Base-by-base conservation (phyloP, 2,797 vertebrate genomes). In the Onychomys leucogaster region DNA sequence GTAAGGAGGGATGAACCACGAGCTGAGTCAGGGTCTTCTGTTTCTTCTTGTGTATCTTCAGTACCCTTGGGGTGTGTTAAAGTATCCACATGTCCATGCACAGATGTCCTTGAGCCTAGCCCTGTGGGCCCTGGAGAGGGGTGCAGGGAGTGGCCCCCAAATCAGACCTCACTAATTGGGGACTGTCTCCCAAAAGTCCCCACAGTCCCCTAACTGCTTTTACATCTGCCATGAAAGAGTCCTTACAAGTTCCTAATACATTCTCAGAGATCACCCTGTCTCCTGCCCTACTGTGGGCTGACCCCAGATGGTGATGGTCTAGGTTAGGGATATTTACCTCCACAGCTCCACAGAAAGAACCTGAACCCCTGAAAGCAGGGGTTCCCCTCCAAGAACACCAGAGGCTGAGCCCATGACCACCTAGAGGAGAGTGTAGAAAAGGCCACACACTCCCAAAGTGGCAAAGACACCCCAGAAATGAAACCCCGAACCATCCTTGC, bases 21-120 rank as follows among this genome's bases (percentile, higher is more conserved):
- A 43, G 17, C 23, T 16, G 61, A 69, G 4, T 49, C 13, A 3
- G 29, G 23, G 17, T 32, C 43, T 2, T 49, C 19, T 27, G 6
- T 41, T 41, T 19, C 32, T 67, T 21, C 4, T 43, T 82, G 25
- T 21, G 5, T 41, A 46, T 61, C 23, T 27, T 43, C 41, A 61
- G n/a, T 23, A 59, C 9, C 25, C 41, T 34, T 4, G 1, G 17
- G 4, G 0, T 34, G 63, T 7, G 0, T 4, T 7, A 16, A 4
- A 23, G 13, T 21, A 1, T 49, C 61, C 3, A 0, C 13, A 29
- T 13, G 19, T 34, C 65, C 25, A 0, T 4, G 0, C 1, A 0
- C 0, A 2, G 11, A 21, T 16, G 73, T 27, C 34, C 1, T 1
- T 1, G 71, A 71, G 46, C 6, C 19, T 12, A n/a, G 46, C 14